A percentile compares a stretch with the other conserved stretches of the same genome.
phyloP scores from a whole-genome alignment of 2,113 vertebrate genomes.

The Cyprinodon tularosa region DNA sequence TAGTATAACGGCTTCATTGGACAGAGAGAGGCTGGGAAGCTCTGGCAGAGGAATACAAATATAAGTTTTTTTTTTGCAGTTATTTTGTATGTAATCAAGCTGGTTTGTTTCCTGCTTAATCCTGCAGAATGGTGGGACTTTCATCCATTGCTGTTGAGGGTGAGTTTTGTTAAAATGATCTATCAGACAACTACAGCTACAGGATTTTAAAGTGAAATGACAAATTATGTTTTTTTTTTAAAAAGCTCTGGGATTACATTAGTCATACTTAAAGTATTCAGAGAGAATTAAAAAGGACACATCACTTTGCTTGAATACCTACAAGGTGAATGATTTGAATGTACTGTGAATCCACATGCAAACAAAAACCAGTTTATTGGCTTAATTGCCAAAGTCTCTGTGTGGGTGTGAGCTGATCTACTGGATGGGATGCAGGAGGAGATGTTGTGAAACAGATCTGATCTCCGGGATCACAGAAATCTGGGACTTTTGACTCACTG shows the following conservation, averaged over 20 bases:
- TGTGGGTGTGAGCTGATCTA: constrained; percentile 30
- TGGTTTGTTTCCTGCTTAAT: constrained; percentile 8
- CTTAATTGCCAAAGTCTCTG: constrained; percentile 20
- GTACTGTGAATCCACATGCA: constrained; percentile 35
- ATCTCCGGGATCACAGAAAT: constrained; percentile 14
- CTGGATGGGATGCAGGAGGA: constrained; percentile 35
- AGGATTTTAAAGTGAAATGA: constrained; percentile 4
- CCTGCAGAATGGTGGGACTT: constrained; percentile 70
- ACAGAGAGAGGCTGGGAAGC: constrained; percentile 24
- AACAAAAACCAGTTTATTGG: constrained; percentile 13
- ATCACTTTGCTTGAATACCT: constrained; percentile 9
- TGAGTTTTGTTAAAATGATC: constrained; percentile 41
- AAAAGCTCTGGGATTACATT: too few species aligned
- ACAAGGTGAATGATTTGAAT: constrained; percentile 5
- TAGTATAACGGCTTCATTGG: constrained; percentile 41
- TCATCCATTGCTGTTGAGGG: constrained; percentile 68
- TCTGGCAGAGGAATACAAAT: constrained; percentile 34
- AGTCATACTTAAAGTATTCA: too few species aligned
- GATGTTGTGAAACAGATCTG: constrained; percentile 44
- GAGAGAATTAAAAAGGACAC: background rate
- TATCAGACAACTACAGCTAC: background rate
- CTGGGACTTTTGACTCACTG: constrained; percentile 21
- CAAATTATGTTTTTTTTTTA: background rate
- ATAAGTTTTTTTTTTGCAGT: constrained; percentile 11
- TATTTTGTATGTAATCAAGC: constrained; percentile 44